Evolutionary conservation across 2,888 invertebrate genomes (phyloP), one percentile per base, ranked within the genome.

Genomic region (Syritta pipiens): DNA sequence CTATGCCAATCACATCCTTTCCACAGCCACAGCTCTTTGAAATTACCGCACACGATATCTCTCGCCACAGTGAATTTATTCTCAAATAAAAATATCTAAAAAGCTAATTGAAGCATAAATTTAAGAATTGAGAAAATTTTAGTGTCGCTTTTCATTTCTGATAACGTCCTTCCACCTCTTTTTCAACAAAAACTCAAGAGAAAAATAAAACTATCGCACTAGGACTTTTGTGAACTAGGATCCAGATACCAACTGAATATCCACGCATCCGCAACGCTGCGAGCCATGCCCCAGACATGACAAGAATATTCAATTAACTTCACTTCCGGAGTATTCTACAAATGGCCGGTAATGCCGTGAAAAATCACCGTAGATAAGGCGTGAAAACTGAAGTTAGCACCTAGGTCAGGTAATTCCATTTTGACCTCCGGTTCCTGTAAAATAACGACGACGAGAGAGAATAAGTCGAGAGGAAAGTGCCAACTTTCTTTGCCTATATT

Each of bases 221-320:
- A 46, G 10, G 14, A n/a, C n/a, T n/a, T n/a, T n/a, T n/a, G n/a
- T n/a, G n/a, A n/a, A n/a, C n/a, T n/a, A n/a, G n/a, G n/a, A n/a
- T n/a, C n/a, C n/a, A n/a, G n/a, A n/a, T n/a, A n/a, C n/a, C n/a
- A 67, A 57, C 37, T 57, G 46, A 48, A 20, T 26, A 59, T 55
- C 37, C 26, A 20, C 46, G 40, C 14, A 10, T 24, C 48, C 49
- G 35, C 19, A n/a, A n/a, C 19, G 6, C 26, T 32, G 28, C 19
- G 32, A 24, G 49, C 26, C 32, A 30, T 22, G 42, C 28, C 12
- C n/a, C n/a, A n/a, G 17, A 53, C 62, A 49, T 42, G 63, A 48
- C 57, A 32, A 49, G 57, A 72, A 72, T 72, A 49, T 72, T 67
- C 46, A 67, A 67, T 67, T 67, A 48, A 20, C 48, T 44, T 48